Conservation (phyloP, 2,888 invertebrate species). For the Protodeltote pygarga region DNA sequence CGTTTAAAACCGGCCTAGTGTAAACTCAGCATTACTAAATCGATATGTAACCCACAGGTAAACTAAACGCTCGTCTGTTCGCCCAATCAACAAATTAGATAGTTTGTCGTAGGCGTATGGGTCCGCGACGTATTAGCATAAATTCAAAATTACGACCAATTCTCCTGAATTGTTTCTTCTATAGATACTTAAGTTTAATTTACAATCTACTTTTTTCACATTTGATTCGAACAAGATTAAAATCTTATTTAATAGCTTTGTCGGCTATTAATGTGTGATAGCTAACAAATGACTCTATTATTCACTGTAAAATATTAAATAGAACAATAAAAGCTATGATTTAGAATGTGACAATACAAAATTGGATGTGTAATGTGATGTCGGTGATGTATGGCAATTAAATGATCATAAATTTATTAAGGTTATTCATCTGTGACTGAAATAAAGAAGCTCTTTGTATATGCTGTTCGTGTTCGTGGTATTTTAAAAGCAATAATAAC, state of each 20-base stretch:
- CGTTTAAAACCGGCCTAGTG: too few relatives aligned
- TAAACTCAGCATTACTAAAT: too few relatives aligned
- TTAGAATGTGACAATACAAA: slow-evolving; percentile 45
- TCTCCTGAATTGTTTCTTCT: slow-evolving; percentile 66
- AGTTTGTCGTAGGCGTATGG: slow-evolving; percentile 66
- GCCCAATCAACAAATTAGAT: slow-evolving; percentile 44
- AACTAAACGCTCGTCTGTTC: slow-evolving; percentile 43
- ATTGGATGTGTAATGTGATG: slow-evolving; percentile 25
- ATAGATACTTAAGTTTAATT: slow-evolving; percentile 63
- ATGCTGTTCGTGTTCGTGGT: not conserved
- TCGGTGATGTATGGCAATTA: slow-evolving; percentile 16
- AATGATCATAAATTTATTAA: slow-evolving; percentile 35
- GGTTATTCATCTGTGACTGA: slow-evolving; percentile 1
- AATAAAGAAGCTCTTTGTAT: not conserved
- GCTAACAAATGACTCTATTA: slow-evolving; percentile 44
- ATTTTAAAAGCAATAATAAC: slow-evolving; percentile 10
- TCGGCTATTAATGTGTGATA: slow-evolving; percentile 38
- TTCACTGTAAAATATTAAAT: slow-evolving; percentile 43
- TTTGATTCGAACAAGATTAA: slow-evolving; percentile 38
- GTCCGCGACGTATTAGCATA: slow-evolving; percentile 69
- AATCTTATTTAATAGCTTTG: slow-evolving; percentile 42
- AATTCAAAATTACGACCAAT: slow-evolving; percentile 70
- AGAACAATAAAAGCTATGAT: slow-evolving; percentile 47
- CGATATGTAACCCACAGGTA: too few relatives aligned
- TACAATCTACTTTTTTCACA: slow-evolving; percentile 46